Percentiles rank a stretch among this genome's conserved stretches.
phyloP scores from a whole-genome alignment of 2,888 invertebrate species.

The Sarcophaga rosellei region DNA sequence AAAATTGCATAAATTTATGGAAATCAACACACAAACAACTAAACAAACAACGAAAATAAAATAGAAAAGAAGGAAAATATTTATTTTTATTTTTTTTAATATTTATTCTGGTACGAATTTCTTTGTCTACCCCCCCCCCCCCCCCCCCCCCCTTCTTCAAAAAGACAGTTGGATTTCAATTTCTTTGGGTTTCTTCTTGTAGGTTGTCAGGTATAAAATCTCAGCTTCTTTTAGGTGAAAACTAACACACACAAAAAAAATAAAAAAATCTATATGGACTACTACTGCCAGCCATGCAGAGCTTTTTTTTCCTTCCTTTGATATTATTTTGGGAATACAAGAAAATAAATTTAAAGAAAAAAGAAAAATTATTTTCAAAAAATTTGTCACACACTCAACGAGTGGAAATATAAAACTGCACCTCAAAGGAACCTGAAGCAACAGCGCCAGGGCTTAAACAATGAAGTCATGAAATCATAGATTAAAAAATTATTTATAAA shows the following conservation, averaged over 20 bases:
- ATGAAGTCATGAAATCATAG: slow-evolving; percentile 67
- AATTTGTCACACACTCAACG: slow-evolving; percentile 67
- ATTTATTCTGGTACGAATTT: slow-evolving; percentile 52
- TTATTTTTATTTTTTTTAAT: slow-evolving; percentile 44
- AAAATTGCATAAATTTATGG: slow-evolving; percentile 69
- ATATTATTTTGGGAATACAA: slow-evolving; percentile 26
- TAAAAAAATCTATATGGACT: background rate
- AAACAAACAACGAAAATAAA: background rate
- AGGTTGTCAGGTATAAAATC: slow-evolving; percentile 49
- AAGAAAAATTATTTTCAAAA: slow-evolving; percentile 42
- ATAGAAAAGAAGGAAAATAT: slow-evolving; percentile 40
- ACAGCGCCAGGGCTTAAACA: slow-evolving; percentile 45
- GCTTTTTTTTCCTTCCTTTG: background rate
- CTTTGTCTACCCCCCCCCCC: background rate
- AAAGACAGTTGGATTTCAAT: background rate
- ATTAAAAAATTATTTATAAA: slow-evolving; percentile 46
- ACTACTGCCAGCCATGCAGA: slow-evolving; percentile 2
- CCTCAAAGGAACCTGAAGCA: slow-evolving; percentile 48
- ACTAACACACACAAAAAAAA: background rate
- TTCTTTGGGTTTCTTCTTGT: slow-evolving; percentile 27
- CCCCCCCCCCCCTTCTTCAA: background rate
- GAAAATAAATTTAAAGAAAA: background rate
- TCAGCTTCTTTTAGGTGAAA: slow-evolving; percentile 48
- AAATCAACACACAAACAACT: slow-evolving; percentile 35
- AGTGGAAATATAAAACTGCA: slow-evolving; percentile 59